phyloP scores from a whole-genome alignment of 2,113 vertebrate genomes.

The Phylloscopus trochiloides region DNA sequence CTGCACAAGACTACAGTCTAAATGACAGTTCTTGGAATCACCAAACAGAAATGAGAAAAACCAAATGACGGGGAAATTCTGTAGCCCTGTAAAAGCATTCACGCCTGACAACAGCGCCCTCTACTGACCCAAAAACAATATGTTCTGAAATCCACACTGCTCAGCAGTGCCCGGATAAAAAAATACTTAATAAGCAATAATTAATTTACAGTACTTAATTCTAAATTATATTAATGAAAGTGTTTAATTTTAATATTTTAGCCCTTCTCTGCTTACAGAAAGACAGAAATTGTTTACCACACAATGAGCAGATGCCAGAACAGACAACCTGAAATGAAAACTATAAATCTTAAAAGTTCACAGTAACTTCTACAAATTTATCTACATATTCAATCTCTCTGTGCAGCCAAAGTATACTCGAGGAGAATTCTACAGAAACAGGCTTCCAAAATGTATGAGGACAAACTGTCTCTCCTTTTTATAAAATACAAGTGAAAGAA shows the following conservation, averaged over 20 bases:
- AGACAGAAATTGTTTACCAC: background rate
- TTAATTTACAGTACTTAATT: background rate
- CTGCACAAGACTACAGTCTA: background rate
- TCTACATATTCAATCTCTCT: background rate
- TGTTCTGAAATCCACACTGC: background rate
- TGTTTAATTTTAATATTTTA: background rate
- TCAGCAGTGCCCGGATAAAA: background rate
- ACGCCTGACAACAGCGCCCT: slow-evolving; percentile 3
- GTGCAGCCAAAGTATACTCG: background rate
- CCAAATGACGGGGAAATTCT: background rate
- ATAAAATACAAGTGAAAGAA: background rate
- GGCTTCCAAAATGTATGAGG: background rate
- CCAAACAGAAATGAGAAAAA: background rate
- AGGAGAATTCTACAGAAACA: background rate
- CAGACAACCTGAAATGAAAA: background rate
- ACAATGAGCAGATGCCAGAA: background rate
- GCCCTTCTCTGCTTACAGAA: background rate
- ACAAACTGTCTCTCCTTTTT: background rate
- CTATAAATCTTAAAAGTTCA: background rate
- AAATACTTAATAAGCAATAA: background rate
- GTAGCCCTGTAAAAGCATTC: background rate
- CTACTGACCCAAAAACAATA: background rate
- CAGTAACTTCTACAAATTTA: background rate
- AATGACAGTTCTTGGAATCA: background rate
- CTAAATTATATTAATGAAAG: background rate